Conservation (phyloP, 2,113 vertebrate species). For the Xyrauchen texanus region DNA sequence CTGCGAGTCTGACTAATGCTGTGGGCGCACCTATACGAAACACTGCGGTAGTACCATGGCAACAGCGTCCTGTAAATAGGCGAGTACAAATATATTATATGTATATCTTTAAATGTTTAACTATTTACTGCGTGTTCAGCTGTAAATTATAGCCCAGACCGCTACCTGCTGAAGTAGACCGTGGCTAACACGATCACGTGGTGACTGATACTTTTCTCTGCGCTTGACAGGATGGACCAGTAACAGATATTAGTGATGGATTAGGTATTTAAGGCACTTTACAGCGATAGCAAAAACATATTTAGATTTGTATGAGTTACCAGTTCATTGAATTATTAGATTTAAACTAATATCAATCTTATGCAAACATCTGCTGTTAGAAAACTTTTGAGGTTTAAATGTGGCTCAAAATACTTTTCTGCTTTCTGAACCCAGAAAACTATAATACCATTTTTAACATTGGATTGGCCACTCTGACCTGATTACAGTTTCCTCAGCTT, state of each 20-base stretch:
- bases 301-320: too few relatives aligned
- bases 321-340: too few relatives aligned
- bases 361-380: too few relatives aligned
- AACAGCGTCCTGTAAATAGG: not conserved
- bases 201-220: not conserved
- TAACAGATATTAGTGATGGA: not conserved
- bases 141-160: not conserved
- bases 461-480: too few relatives aligned
- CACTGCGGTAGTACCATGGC: conserved; percentile 7
- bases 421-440: too few relatives aligned
- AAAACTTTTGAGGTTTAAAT: too few relatives aligned
- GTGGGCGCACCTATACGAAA: not conserved
- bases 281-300: not conserved
- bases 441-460: too few relatives aligned
- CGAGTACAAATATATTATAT: not conserved
- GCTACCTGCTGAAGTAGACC: not conserved
- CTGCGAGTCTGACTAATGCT: not conserved
- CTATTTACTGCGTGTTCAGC: too few relatives aligned
- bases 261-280: not conserved
- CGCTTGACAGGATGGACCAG: not conserved
- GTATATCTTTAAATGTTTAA: too few relatives aligned
- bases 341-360: too few relatives aligned
- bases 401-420: too few relatives aligned
- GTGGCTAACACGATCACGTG: not conserved
- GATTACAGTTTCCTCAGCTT: too few relatives aligned